Evolutionary conservation across 2,888 invertebrate genomes (phyloP), one percentile per base, ranked within the genome.

Genomic region (Oscheius sp.): DNA sequence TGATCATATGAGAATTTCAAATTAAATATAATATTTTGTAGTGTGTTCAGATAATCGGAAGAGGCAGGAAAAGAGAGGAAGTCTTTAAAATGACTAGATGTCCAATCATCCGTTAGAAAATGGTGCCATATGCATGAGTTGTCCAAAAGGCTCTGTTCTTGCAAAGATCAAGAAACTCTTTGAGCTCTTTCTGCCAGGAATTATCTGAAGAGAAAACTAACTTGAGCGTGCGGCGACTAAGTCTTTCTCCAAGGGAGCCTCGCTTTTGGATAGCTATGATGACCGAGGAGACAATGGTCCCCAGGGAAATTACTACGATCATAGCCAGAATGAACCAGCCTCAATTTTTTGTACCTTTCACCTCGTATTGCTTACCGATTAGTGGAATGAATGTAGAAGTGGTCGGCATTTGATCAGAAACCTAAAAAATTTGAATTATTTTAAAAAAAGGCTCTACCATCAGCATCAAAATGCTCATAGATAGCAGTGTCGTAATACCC

Each of bases 281-380:
- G 34, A 89, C 84, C 3, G 88, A 88, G 5, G 88, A 88, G 82
- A 88, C 87, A 10, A 87, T 88, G 5, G 89, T 89, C 42, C 89
- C 88, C 12, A 88, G 83, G 0, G 88, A 88, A 23, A 89, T 88
- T 27, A 88, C 87, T 8, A 87, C 86, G 52, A 89, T 89, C 75
- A 88, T 88, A 3, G 88, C 87, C 27, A 88, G 87, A 69, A 89
- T 89, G 79, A 89, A 89, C 74, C 89, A 82, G 69, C 88, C 88
- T 88, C 82, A 31, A 83, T 23, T 29, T 29, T 27, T 15, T 63
- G n/a, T 27, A n/a, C 42, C 29, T 23, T 34, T 45, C 29, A 29
- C 29, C 5, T 23, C n/a, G 15, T 4, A n/a, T n/a, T 15, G n/a
- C 85, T 77, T 72, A 87, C 88, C 88, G 67, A 89, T 88, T 1